These are phyloP conservation scores for Tetragnatha versicolor DNA, from an alignment of 1,140 invertebrate species.

Conservation along the genomic window DNA sequence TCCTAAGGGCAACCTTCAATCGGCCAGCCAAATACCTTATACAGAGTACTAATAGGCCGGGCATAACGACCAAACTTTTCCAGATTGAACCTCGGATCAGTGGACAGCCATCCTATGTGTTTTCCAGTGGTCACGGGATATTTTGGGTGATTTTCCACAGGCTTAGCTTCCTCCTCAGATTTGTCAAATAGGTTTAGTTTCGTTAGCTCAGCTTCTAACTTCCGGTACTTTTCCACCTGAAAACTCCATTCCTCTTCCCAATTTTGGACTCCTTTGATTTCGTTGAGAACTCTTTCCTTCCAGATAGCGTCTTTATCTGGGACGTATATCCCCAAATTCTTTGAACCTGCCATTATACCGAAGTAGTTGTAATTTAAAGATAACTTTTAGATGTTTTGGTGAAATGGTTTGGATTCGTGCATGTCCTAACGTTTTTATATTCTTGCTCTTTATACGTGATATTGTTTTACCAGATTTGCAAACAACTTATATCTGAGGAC, in stretches of 20 bases:
- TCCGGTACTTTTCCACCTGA: constrained; percentile 6
- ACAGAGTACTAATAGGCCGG: constrained; percentile 1
- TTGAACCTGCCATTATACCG: not conserved
- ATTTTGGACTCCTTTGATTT: not conserved
- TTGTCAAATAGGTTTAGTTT: constrained; percentile 4
- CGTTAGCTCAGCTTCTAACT: not conserved
- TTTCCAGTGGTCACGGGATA: constrained; percentile 10
- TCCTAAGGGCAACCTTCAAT: constrained; percentile 35
- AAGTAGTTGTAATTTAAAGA: not conserved
- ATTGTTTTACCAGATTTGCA: no score
- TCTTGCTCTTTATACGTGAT: not conserved
- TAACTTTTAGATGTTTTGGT: not conserved
- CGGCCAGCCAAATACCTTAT: constrained; percentile 40
- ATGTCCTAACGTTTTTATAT: not conserved
- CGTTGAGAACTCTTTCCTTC: not conserved
- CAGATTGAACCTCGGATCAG: constrained; percentile 5
- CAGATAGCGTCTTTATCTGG: not conserved
- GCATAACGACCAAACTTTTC: constrained; percentile 28
- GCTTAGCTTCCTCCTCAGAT: not conserved
- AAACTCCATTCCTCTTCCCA: constrained; percentile 51
- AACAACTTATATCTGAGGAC: no score
- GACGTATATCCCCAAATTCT: not conserved
- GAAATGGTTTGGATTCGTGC: not conserved
- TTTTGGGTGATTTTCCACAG: not conserved
- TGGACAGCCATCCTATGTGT: constrained; percentile 20